Conservation (phyloP, 2,888 invertebrate species). For the Alsophila aescularia region DNA sequence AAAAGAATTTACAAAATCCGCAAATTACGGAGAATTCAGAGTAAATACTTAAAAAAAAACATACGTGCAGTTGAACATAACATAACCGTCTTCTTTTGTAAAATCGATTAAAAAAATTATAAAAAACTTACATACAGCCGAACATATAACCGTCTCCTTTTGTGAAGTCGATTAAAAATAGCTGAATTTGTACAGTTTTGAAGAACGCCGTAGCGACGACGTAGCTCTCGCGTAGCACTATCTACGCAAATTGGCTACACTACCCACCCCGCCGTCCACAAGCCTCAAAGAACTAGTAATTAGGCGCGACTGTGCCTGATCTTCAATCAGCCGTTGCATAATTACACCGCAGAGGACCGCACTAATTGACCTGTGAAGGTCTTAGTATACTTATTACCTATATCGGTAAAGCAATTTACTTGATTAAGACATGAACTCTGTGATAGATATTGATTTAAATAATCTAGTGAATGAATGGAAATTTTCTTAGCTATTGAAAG, state of each 20-base stretch:
- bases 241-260: neutral
- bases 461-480: neutral
- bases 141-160: no score
- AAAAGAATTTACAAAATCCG: no score
- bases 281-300: constrained; percentile 31
- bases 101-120: no score
- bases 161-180: no score
- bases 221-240: neutral
- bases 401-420: constrained; percentile 5
- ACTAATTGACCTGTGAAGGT: constrained; percentile 22
- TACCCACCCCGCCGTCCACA: constrained; percentile 14
- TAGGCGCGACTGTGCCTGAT: constrained; percentile 29
- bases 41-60: no score
- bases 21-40: no score
- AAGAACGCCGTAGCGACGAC: neutral
- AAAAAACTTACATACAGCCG: no score
- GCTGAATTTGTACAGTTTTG: no score
- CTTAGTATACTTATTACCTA: neutral
- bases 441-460: constrained; percentile 3
- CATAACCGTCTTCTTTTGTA: no score
- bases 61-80: no score
- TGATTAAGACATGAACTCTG: constrained; percentile 2
- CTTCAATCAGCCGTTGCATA: constrained; percentile 35
- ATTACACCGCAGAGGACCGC: constrained; percentile 24
- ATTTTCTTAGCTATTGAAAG: neutral